phyloP scores from a whole-genome alignment of 2,797 vertebrate species.

The Periophthalmus magnuspinnatus region DNA sequence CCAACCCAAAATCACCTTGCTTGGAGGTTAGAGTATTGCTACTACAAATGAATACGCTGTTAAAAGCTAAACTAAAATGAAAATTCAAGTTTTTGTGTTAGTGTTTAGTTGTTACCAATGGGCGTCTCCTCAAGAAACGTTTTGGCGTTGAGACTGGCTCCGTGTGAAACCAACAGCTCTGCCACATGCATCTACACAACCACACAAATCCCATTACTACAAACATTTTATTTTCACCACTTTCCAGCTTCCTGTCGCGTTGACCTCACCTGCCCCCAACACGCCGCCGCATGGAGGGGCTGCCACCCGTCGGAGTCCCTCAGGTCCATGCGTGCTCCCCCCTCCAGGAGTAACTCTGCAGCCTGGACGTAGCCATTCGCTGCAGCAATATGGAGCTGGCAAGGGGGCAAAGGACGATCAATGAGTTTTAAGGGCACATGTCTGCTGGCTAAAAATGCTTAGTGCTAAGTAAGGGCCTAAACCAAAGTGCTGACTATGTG shows the following conservation, averaged over 20 bases:
- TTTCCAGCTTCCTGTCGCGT: slow-evolving; percentile 36
- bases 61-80: not conserved
- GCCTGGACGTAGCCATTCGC: slow-evolving; percentile 93
- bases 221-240: not conserved
- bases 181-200: slow-evolving; percentile 90
- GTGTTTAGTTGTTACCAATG: slow-evolving; percentile 78
- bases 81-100: not conserved
- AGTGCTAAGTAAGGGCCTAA: slow-evolving; percentile 13
- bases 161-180: slow-evolving; percentile 92
- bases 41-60: not conserved
- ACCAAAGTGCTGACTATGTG: slow-evolving; percentile 8
- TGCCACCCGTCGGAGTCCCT: slow-evolving; percentile 95
- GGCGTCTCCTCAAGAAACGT: slow-evolving; percentile 95
- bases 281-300: slow-evolving; percentile 93
- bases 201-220: slow-evolving; percentile 10
- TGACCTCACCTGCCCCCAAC: slow-evolving; percentile 96
- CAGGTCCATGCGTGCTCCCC: slow-evolving; percentile 86
- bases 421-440: slow-evolving; percentile 13
- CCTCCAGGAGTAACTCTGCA: slow-evolving; percentile 91
- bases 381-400: slow-evolving; percentile 90
- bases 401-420: slow-evolving; percentile 18
- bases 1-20: not conserved
- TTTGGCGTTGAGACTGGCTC: slow-evolving; percentile 92
- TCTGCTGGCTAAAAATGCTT: slow-evolving; percentile 13
- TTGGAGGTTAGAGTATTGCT: not conserved